Evolutionary conservation across 2,888 invertebrate species (phyloP).

Genomic region (Julus scandinavius): DNA sequence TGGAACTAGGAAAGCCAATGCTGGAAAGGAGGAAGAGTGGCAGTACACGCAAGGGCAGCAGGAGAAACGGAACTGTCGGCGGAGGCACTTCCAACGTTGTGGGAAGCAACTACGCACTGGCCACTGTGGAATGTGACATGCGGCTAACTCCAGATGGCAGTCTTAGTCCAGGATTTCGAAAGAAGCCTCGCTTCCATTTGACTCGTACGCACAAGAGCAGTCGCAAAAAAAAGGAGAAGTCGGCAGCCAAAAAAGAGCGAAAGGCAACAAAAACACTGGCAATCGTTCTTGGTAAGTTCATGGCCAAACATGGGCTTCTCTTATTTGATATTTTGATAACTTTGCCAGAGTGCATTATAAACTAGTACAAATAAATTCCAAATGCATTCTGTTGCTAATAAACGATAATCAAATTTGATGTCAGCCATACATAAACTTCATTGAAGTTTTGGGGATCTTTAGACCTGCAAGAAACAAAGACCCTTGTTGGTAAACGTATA

Average conservation of each 20-base stretch:
- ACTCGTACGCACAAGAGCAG: slow-evolving; percentile 85
- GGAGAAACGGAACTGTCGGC: slow-evolving; percentile 27
- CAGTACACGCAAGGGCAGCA: slow-evolving; percentile 44
- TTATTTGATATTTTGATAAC: too few species aligned
- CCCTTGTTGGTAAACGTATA: too few species aligned
- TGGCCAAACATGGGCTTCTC: too few species aligned
- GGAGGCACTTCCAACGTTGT: background rate
- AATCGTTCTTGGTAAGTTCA: slow-evolving; percentile 92
- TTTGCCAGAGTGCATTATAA: too few species aligned
- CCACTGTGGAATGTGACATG: slow-evolving; percentile 60
- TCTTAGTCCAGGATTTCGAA: slow-evolving; percentile 55
- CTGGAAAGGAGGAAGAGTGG: slow-evolving; percentile 55
- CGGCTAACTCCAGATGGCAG: background rate
- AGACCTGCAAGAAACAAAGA: too few species aligned
- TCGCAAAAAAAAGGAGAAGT: slow-evolving; percentile 93
- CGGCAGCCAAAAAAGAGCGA: slow-evolving; percentile 91
- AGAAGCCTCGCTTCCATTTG: slow-evolving; percentile 61
- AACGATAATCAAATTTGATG: too few species aligned
- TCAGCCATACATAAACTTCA: too few species aligned
- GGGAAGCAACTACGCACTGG: slow-evolving; percentile 53
- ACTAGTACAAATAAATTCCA: too few species aligned
- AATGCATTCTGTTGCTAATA: too few species aligned
- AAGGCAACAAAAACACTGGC: slow-evolving; percentile 99
- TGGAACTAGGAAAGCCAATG: background rate
- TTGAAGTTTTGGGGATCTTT: too few species aligned